Base-by-base conservation (phyloP, 2,888 invertebrate species). In the Agrilus biguttatus region DNA sequence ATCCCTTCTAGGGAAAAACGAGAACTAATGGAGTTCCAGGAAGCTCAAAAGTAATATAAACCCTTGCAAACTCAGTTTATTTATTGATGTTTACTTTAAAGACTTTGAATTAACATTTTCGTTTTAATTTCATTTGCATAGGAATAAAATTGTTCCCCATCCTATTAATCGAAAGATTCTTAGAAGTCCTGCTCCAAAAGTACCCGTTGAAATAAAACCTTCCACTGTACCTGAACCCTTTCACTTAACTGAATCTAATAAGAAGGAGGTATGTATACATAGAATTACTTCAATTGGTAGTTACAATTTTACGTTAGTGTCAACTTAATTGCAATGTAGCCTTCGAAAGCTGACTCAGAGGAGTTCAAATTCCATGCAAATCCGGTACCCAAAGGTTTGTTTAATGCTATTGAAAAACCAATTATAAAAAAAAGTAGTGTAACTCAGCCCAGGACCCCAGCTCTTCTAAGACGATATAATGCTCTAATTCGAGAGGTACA, bases 81-180 rank as follows among this genome's bases (percentile, higher is more conserved):
- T 21, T 48, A 14, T 37, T 19, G 42, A 33, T 14, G n/a, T 12
- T 14, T 17, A 14, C 36, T 41, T 32, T n/a, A 10, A 36, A 43
- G 21, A 21, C 2, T 21, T 21, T 21, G 21, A 21, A 6, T 5
- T 21, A 21, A 21, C 7, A 21, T 28, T 28, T 28, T 28, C 28
- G 10, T 28, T 28, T 28, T 8, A 41, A 38, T 41, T 43, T 37
- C 45, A 40, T n/a, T n/a, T 35, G 48, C 59, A 23, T 53, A 73
- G 72, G 49, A 59, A 73, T 55, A 74, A 77, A 60, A 74, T 83
- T 23, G 81, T 78, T 61, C 79, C 83, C 0, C 69, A 76, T 43
- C 80, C 81, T 3, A 62, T 83, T 39, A 78, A 75, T 41, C 70
- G 70, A 50, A 73, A 71, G 46, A 72, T 80, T 3, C 61, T 80